Conservation (phyloP, 2,113 vertebrate species). For the Lates calcarifer region DNA sequence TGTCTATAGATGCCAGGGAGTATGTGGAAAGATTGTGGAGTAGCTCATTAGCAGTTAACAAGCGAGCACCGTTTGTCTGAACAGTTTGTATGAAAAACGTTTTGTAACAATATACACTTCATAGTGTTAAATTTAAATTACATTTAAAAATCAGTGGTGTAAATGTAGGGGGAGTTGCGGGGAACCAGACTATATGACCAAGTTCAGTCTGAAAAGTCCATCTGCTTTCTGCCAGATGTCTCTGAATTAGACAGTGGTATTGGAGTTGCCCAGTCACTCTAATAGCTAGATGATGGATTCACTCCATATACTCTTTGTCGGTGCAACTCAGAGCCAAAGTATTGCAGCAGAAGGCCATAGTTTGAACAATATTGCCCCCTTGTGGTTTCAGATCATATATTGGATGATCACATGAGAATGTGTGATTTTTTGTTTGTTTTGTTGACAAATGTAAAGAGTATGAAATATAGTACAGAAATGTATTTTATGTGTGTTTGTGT, state of each 20-base stretch:
- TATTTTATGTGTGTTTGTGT: constrained; percentile 17
- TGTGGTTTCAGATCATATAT: constrained; percentile 39
- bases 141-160: too few species aligned
- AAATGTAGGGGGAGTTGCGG: too few species aligned
- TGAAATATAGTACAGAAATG: neutral
- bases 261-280: neutral
- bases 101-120: too few species aligned
- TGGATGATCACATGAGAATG: neutral
- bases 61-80: too few species aligned
- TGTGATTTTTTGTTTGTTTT: neutral
- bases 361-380: constrained; percentile 47
- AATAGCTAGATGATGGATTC: neutral
- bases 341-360: neutral
- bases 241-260: neutral
- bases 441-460: neutral
- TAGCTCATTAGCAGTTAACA: too few species aligned
- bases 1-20: too few species aligned
- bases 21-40: too few species aligned
- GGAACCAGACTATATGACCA: too few species aligned
- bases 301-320: neutral
- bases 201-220: too few species aligned
- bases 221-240: neutral
- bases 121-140: too few species aligned
- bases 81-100: too few species aligned
- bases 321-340: too few species aligned